These are phyloP conservation scores for Indicator indicator DNA, from an alignment of 2,113 vertebrate genomes.

Conservation along the genomic window DNA sequence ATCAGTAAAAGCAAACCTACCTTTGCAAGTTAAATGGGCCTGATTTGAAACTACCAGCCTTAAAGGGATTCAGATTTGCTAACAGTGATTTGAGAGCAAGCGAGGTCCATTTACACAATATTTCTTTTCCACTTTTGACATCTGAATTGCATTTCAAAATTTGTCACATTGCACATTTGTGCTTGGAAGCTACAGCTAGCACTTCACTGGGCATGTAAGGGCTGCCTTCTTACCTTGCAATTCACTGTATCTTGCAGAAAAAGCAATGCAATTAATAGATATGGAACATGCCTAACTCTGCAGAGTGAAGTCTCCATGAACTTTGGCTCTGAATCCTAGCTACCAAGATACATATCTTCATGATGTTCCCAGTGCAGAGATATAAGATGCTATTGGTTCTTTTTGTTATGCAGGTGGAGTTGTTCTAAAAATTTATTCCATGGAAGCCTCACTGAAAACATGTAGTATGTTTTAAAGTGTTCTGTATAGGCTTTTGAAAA, in stretches of 20 bases:
- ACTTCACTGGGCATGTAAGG: not conserved
- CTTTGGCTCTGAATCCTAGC: not conserved
- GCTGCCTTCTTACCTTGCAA: not conserved
- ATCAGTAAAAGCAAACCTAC: conserved; percentile 37
- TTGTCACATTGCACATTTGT: not conserved
- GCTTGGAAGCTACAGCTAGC: not conserved
- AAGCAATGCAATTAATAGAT: not conserved
- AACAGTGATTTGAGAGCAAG: conserved; percentile 22
- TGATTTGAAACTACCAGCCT: conserved; percentile 14
- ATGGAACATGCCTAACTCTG: not conserved
- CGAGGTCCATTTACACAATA: not conserved
- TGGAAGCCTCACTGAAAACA: not conserved
- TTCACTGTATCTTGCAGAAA: not conserved
- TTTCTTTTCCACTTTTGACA: conserved; percentile 7
- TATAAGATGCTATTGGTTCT: not conserved
- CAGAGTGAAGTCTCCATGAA: not conserved
- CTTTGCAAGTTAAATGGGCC: conserved; percentile 31
- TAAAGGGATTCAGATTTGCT: conserved; percentile 3
- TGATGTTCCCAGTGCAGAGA: not conserved
- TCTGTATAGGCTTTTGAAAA: not conserved
- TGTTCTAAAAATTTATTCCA: not conserved
- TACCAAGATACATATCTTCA: not conserved
- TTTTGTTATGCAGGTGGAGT: not conserved
- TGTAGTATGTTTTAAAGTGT: not conserved
- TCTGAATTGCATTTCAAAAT: not conserved